A percentile compares a stretch with the other conserved stretches of the same genome.
Conservation (phyloP, 92 coral and sea anemone genomes). For the Scolanthus callimorphus region DNA sequence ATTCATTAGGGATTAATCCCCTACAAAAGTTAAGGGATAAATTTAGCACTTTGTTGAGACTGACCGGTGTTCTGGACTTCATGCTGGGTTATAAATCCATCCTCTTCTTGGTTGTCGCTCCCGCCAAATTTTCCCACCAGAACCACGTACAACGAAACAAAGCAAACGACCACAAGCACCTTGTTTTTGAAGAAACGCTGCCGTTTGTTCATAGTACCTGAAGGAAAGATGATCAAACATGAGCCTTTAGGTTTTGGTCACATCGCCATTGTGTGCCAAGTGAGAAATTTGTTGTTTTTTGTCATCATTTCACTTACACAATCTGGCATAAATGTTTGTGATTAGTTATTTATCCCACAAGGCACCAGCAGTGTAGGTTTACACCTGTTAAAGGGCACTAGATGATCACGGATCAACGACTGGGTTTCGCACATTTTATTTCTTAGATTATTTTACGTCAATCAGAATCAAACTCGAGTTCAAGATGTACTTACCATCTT, state of each 20-base stretch:
- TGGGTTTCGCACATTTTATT: too few relatives aligned
- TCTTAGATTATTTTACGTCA: too few relatives aligned
- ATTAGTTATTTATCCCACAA: conserved; percentile 41
- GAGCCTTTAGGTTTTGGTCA: not conserved
- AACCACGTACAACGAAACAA: conserved; percentile 19
- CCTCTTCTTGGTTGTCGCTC: too few relatives aligned
- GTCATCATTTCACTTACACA: too few relatives aligned
- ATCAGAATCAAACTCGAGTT: too few relatives aligned
- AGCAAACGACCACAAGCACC: conserved; percentile 6
- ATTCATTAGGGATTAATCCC: too few relatives aligned
- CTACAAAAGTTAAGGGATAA: too few relatives aligned
- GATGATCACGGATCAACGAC: not conserved
- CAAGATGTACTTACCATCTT: too few relatives aligned
- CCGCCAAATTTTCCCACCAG: conserved; percentile 17
- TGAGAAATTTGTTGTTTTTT: too few relatives aligned
- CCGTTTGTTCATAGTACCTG: conserved; percentile 24
- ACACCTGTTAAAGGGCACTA: not conserved
- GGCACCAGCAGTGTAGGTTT: conserved; percentile 6
- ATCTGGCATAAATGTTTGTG: conserved; percentile 26
- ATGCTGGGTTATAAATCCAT: too few relatives aligned
- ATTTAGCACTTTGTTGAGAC: too few relatives aligned
- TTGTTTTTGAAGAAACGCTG: conserved; percentile 24
- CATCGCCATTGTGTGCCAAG: not conserved
- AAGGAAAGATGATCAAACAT: not conserved
- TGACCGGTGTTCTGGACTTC: too few relatives aligned